These are phyloP conservation scores for Melanophora roralis DNA, from an alignment of 2,888 invertebrate species.

Conservation along the genomic window DNA sequence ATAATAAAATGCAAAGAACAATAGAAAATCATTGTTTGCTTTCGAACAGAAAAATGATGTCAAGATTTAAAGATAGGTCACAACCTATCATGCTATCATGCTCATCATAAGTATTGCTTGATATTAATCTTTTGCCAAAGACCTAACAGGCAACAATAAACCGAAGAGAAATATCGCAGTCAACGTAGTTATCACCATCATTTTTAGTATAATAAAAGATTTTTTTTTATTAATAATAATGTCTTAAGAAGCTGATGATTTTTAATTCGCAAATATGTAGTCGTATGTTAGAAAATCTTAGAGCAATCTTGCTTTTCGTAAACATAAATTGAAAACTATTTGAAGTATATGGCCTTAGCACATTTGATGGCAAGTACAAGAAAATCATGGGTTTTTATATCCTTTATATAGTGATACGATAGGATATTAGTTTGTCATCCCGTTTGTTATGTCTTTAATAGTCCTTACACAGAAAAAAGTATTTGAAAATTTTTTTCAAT, in stretches of 20 bases:
- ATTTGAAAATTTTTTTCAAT: too few relatives aligned
- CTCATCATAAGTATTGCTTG: slow-evolving; percentile 16
- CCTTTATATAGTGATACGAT: too few relatives aligned
- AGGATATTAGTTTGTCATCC: too few relatives aligned
- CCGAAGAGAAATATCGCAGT: slow-evolving; percentile 18
- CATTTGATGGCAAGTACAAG: slow-evolving; percentile 2
- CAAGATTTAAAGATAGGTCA: slow-evolving; percentile 74
- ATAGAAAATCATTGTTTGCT: neutral
- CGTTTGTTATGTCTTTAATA: too few relatives aligned
- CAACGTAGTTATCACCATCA: slow-evolving; percentile 7
- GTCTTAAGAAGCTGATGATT: slow-evolving; percentile 43
- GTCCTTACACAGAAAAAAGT: too few relatives aligned
- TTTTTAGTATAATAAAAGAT: slow-evolving; percentile 14
- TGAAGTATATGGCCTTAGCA: neutral
- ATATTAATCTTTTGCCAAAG: slow-evolving; percentile 35
- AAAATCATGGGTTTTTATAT: neutral
- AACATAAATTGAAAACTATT: slow-evolving; percentile 2
- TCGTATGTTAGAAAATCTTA: slow-evolving; percentile 19
- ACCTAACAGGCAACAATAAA: slow-evolving; percentile 15
- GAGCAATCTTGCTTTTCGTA: neutral
- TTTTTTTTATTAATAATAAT: too few relatives aligned
- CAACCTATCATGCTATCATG: slow-evolving; percentile 64
- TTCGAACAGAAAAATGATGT: slow-evolving; percentile 49
- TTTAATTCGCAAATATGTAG: slow-evolving; percentile 56
- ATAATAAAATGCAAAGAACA: slow-evolving; percentile 2